phyloP scores from a whole-genome alignment of 1,140 invertebrate genomes.

The Brachionus paranguensis region DNA sequence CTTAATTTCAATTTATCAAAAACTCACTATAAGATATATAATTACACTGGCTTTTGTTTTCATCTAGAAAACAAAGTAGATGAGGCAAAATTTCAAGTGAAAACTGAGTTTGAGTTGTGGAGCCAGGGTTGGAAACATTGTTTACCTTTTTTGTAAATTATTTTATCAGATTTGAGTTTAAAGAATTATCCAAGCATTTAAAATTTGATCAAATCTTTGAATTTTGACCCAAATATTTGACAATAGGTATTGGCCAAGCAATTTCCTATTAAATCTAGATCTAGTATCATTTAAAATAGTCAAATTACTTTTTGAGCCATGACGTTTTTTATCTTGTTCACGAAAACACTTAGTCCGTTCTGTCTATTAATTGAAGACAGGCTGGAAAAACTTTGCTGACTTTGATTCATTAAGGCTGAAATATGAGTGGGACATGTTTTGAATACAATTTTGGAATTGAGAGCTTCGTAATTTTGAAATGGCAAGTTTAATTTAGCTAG shows the following conservation, averaged over 20 bases:
- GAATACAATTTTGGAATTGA: neutral
- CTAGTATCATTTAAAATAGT: neutral
- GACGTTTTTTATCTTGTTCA: neutral
- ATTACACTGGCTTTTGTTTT: neutral
- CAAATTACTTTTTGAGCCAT: slow-evolving; percentile 2
- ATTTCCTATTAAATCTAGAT: neutral
- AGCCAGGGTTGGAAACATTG: neutral
- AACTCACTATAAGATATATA: slow-evolving; percentile 10
- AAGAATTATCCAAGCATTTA: neutral
- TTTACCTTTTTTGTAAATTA: neutral
- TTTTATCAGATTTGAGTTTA: neutral
- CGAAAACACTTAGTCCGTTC: neutral
- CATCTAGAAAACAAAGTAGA: slow-evolving; percentile 13
- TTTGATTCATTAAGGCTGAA: neutral
- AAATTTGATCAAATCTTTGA: neutral
- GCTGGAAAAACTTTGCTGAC: slow-evolving; percentile 6
- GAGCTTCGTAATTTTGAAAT: neutral
- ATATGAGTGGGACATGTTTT: neutral
- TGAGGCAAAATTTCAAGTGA: neutral
- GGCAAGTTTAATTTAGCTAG: neutral
- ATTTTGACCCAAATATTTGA: neutral
- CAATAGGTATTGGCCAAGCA: neutral
- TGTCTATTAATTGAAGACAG: neutral
- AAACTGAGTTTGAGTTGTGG: neutral
- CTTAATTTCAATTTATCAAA: neutral